These are phyloP conservation scores for Artemisiospiza belli DNA, from an alignment of 2,113 vertebrate species.

Conservation along the genomic window DNA sequence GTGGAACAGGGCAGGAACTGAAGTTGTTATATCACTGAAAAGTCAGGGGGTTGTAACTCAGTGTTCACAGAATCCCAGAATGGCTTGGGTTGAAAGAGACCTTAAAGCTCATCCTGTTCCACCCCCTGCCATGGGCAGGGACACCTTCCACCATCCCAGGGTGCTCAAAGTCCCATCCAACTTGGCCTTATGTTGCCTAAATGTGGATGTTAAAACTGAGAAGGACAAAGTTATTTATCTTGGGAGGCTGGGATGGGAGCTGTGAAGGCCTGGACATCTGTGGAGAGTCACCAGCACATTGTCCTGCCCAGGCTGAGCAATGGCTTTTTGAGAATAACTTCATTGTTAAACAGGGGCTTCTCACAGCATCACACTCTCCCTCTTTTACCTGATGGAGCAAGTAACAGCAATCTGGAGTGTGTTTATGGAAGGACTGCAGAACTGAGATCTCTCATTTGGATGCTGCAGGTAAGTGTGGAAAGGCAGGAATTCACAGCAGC, in stretches of 20 bases:
- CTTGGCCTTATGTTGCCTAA: background rate
- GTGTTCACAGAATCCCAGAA: background rate
- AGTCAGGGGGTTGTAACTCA: background rate
- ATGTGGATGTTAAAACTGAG: background rate
- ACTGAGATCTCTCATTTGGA: background rate
- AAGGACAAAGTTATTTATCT: background rate
- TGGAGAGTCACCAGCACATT: background rate
- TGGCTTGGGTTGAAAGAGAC: background rate
- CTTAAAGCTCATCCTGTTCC: background rate
- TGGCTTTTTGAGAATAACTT: background rate
- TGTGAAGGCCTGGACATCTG: background rate
- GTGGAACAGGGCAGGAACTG: background rate
- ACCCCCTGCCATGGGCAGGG: background rate
- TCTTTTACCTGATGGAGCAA: background rate
- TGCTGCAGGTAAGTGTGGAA: background rate
- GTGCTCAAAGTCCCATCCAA: background rate
- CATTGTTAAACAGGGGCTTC: background rate
- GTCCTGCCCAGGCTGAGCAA: background rate
- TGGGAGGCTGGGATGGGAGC: background rate
- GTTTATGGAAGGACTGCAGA: background rate
- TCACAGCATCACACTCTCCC: background rate
- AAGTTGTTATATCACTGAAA: background rate
- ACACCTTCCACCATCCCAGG: background rate
- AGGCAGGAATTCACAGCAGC: background rate
- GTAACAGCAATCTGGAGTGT: background rate